phyloP scores from a whole-genome alignment of 1,140 invertebrate species.

The Bilobella aurantiaca region DNA sequence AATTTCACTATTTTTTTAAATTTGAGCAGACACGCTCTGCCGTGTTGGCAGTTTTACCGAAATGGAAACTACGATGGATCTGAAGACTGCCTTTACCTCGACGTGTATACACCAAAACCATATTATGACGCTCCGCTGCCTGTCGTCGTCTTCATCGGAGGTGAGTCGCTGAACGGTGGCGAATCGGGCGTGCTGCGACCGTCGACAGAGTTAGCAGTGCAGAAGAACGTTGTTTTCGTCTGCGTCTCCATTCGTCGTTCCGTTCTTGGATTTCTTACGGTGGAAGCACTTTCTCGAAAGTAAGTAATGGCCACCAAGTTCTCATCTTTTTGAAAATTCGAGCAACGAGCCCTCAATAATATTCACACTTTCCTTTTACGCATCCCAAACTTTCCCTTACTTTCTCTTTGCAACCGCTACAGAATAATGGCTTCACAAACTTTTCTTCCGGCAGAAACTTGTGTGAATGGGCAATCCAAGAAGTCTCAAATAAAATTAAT shows the following conservation, averaged over 20 bases:
- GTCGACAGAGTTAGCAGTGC: conserved; percentile 54
- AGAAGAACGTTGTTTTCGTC: conserved; percentile 69
- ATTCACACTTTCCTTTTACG: background rate
- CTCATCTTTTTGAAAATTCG: background rate
- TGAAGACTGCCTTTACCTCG: conserved; percentile 70
- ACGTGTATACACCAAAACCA: conserved; percentile 48
- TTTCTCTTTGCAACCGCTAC: no score
- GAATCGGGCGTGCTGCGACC: conserved; percentile 45
- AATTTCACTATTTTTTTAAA: background rate
- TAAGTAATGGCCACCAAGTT: background rate
- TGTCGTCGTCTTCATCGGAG: conserved; percentile 69
- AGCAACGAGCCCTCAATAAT: background rate
- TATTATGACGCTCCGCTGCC: conserved; percentile 60
- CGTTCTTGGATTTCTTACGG: conserved; percentile 64
- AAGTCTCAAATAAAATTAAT: background rate
- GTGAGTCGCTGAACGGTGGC: conserved; percentile 58
- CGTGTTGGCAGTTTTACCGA: conserved; percentile 56
- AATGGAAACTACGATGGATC: conserved; percentile 54
- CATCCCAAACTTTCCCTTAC: background rate
- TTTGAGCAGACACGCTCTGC: conserved; percentile 19
- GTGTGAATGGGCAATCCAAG: no score
- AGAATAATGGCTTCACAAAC: no score
- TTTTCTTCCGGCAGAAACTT: no score
- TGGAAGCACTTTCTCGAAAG: conserved; percentile 53
- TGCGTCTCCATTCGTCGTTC: conserved; percentile 68